Evolutionary conservation across 1,140 invertebrate species (phyloP), one percentile per base, ranked within the genome.

Genomic region (Cyclina sinensis): DNA sequence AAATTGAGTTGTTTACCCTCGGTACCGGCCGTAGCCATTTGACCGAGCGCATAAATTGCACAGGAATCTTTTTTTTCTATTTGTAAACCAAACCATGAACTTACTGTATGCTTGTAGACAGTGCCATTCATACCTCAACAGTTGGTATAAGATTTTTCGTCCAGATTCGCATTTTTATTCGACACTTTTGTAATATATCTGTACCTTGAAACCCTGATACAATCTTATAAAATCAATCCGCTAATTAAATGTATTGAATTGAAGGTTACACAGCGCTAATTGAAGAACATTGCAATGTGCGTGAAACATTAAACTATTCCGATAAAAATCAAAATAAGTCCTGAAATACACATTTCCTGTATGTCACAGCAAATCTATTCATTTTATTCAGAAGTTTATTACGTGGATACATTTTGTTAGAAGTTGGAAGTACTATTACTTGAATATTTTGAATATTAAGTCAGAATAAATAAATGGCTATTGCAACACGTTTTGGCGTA

Each of bases 231-330:
- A n/a, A 78, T 48, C n/a, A 27, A 78, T 78, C 39, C 18, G 24
- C 30, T 78, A 78, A 78, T 78, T 48, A 16, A 27, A 48, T 78
- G 27, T 46, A 78, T 78, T 48, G 73, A 78, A 24, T 48, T 48
- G 39, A 78, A 78, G 73, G 73, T 70, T 18, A 70, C 35, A 70
- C 1, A 18, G 11, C 65, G 51, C 21, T 57, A 59, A 80, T 80
- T 80, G 78, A 48, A 16, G 54, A 48, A 59, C 54, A 59, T 1
- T n/a, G 24, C 48, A 80, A 59, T 24, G 21, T 59, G 27, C 51
- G 32, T 37, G 78, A 37, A 54, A 37, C 46, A 39, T 35, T 39
- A 59, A 59, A 80, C 30, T 59, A 32, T 3, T 37, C 65, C 16
- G 65, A 70, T 70, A 70, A 16, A n/a, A 70, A 70, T 70, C 65